phyloP scores from a whole-genome alignment of 2,113 vertebrate genomes.

The Cephalopholis sonnerati region DNA sequence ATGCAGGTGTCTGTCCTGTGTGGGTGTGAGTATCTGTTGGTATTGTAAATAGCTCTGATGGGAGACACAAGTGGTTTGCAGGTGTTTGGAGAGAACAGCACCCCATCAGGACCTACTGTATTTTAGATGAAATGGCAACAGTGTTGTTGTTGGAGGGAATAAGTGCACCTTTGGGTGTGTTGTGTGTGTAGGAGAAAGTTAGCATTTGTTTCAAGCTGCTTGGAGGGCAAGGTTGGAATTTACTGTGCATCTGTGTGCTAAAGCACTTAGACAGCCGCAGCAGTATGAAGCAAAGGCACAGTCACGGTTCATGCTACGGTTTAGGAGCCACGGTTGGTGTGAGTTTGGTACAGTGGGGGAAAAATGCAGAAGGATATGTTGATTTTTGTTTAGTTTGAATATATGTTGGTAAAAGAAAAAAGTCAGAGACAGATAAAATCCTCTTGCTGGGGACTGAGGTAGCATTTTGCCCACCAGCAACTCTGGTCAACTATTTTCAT shows the following conservation, averaged over 20 bases:
- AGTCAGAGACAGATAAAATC: too few relatives aligned
- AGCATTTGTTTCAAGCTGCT: conserved; percentile 1
- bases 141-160: conserved; percentile 37
- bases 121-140: conserved; percentile 53
- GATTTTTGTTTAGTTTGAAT: too few relatives aligned
- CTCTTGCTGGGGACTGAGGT: too few relatives aligned
- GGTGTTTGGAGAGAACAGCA: conserved; percentile 55
- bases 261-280: neutral
- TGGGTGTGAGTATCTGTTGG: conserved; percentile 36
- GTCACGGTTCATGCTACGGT: too few relatives aligned
- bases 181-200: conserved; percentile 15
- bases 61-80: conserved; percentile 55
- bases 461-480: too few relatives aligned
- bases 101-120: conserved; percentile 29
- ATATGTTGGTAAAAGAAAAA: too few relatives aligned
- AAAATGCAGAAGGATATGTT: too few relatives aligned
- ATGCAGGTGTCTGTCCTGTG: conserved; percentile 62
- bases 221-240: neutral
- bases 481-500: too few relatives aligned
- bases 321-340: too few relatives aligned
- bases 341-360: too few relatives aligned
- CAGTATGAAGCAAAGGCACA: neutral
- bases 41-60: conserved; percentile 57
- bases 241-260: neutral
- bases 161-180: conserved; percentile 41